phyloP scores from a whole-genome alignment of 2,113 vertebrate genomes.

The Xenopus tropicalis region UCB_Xtro_10.0 CM004447.2:76452001-76452500 shows the following conservation, averaged over 20 bases:
- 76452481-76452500: no score
- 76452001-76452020: no score
- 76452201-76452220: conserved; percentile 40
- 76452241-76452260: conserved; percentile 27
- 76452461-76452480: no score
- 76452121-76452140: conserved; percentile 4
- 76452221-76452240: conserved; percentile 43
- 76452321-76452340: conserved; percentile 2
- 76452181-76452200: conserved; percentile 18
- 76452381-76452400: not conserved
- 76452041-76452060: no score
- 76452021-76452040: no score
- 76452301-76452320: conserved; percentile 25
- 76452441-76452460: no score
- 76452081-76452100: not conserved
- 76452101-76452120: not conserved
- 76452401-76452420: no score
- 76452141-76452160: conserved; percentile 27
- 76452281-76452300: conserved; percentile 14
- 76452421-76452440: no score
- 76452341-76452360: conserved; percentile 13
- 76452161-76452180: conserved; percentile 9
- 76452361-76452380: conserved; percentile 9
- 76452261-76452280: conserved; percentile 22
- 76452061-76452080: no score